Base-by-base conservation (phyloP, 64 coral and sea anemone species). In the Stichodactyla mertensii region DNA sequence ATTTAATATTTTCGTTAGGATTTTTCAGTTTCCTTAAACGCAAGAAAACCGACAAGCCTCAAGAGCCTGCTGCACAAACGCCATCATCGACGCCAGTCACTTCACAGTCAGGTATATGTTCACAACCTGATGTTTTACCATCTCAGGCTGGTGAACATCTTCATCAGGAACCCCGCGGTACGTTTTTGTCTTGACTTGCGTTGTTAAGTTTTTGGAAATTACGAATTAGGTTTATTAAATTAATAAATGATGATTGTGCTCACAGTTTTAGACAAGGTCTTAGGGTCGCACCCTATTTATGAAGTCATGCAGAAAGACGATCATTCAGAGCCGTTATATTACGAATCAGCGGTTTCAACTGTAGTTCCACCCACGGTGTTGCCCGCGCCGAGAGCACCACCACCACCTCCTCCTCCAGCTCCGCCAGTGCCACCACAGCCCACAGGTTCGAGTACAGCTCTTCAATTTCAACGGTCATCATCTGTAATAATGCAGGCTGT, bases 1-100 rank as follows among this genome's bases (percentile, higher is more conserved):
- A 27, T 31, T 11, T 14, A 11, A 31, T 31, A 7, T 12, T 14
- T 74, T 81, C 53, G 7, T 19, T 54, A 81, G 78, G 78, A 53
- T 81, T 81, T 20, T 81, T 81, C 78, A 81, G 78, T 53, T 52
- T 81, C 14, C 14, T 81, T 53, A 81, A 81, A 22, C 78, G 78
- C 12, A 81, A 81, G 53, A 81, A 81, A 55, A 16, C 78, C 4
- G 78, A 81, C 6, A 81, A 20, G 54, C 14, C 51, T 31, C 8
- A 74, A 11, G 22, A 26, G 36, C 24, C 12, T 4, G 7, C 7
- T 10, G 24, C 24, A 26, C 0, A 58, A 58, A 58, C 14, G 56
- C 14, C 56, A 58, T 15, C 56, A 11, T 58, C 56, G 56, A 11
- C 56, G 19, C n/a, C 64, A n/a, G 64, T 9, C 7, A 69, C 18